Evolutionary conservation across 2,113 vertebrate species (phyloP), one percentile per base, ranked within the genome.

Genomic region (Sterrhoptilus dennistouni): DNA sequence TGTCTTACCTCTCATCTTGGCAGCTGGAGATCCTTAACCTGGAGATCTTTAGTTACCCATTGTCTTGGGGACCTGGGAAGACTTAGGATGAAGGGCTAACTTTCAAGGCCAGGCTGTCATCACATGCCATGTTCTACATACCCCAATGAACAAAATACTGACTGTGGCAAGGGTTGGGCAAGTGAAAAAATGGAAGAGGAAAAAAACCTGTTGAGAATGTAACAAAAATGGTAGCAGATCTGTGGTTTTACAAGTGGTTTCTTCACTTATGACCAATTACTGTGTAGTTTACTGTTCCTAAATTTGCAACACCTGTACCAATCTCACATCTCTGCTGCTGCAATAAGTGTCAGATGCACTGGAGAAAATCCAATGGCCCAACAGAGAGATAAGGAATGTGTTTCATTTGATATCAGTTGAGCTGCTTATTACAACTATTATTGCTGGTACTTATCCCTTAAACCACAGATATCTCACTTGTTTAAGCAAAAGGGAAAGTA

Each of bases 41-140:
- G 52, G 14, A 56, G 27, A 64, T 54, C 27, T 24, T 80, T 33
- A 83, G 14, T 63, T 66, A 56, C 27, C 59, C 25, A 3, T 70
- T 89, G 27, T 40, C 23, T 47, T 64, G 19, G 59, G 15, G 21
- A 61, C 20, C 29, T 50, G 54, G 57, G 45, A 84, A 49, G 69
- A 57, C 5, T 83, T n/a, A 49, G 75, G 70, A 23, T 25, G 11
- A 69, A 88, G 35, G 42, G 21, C 38, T 69, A 50, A 77, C 20
- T 25, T 69, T 79, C n/a, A 50, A 72, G 54, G 69, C 25, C 12
- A 36, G 25, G 31, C 83, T 78, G 36, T 77, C 49, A 47, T 89
- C 60, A 80, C 38, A 29, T 63, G 35, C 42, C 14, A 2, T 5
- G 13, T 0, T 53, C 7, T 59, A 4, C 3, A 2, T 65, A 24